Evolutionary conservation across 64 coral and sea anemone genomes (phyloP), one percentile per base, ranked within the genome.

Genomic region (Montipora foliosa): DNA sequence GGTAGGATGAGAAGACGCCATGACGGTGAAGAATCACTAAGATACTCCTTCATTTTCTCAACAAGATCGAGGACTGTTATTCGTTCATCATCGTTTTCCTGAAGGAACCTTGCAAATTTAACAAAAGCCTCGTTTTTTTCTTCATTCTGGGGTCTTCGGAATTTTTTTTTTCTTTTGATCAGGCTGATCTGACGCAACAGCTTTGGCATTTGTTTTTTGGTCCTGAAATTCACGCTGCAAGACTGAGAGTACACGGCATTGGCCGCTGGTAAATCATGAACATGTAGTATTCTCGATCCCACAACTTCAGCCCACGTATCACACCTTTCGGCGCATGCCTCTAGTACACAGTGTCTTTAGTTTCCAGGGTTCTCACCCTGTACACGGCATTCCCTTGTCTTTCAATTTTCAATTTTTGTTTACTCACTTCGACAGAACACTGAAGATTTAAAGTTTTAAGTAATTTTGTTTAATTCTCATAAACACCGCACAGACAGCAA

Each of bases 31-130:
- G 73, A 46, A 67, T 72, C 16, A 83, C 90, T 0, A 83, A 89
- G 47, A 57, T 94, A 86, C 1, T 89, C 79, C 5, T 82, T 10
- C 84, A 94, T 94, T 80, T 89, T 82, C 2, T 86, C 59, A 8
- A 21, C 20, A 16, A 94, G 74, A 82, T 89, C 91, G 6, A 14
- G 4, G 4, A 93, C 19, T 59, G 82, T 93, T 19, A 93, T 21
- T 61, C 89, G 77, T 3, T 89, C 92, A 5, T 94, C 85, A 14
- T 94, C 76, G 22, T 94, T 88, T 29, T 94, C 13, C 76, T 47
- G 89, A 10, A 5, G 86, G 49, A 22, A 95, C 13, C 29, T 19
- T 14, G 6, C 47, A 3, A 83, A 20, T 58, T 71, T 62, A 0
- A 89, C 0, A 94, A 89, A 94, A 16, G 92, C 92, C 4, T 94